Evolutionary conservation across 2,888 invertebrate species (phyloP), one percentile per base, ranked within the genome.

Genomic region (Pherbina coryleti): DNA sequence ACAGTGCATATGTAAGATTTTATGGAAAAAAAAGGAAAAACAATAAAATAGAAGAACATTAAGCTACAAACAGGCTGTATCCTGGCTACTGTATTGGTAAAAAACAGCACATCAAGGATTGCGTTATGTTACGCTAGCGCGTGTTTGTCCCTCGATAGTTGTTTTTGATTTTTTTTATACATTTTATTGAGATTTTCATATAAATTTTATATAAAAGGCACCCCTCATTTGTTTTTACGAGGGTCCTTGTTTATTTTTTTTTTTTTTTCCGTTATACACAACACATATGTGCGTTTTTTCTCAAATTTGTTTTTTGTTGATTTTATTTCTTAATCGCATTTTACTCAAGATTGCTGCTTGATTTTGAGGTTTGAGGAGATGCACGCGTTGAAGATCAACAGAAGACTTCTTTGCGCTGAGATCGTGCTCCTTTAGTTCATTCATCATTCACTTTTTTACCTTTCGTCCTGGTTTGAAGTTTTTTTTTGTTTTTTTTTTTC

Each of bases 201-300:
- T 66, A 51, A 74, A 17, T 74, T 74, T 74, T 74, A 74, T 74
- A 74, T 74, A 66, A 74, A 74, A 72, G 62, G 62, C 55, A 74
- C 49, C 44, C 49, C 72, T 60, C 37, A 57, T 72, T 57, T 72
- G 2, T 71, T 66, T 17, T 1, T 57, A 60, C 11, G 60, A 60
- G 17, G 11, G 28, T 34, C n/a, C 8, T 31, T 37, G 11, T 55
- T 49, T 44, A n/a, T n/a, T n/a, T n/a, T n/a, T n/a, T n/a, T n/a
- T n/a, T n/a, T 22, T 51, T 25, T 4, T 57, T 22, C 19, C 2
- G 44, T 76, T 49, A 11, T 44, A 14, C 44, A 14, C 11, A 44
- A 44, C 44, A 44, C 44, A 44, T 44, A 44, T 44, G 11, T 44
- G 44, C 1, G 44, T 44, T 44, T 44, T 11, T 44, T 44, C 1